Conservation (phyloP, 1,140 invertebrate species). For the Melipona quadrifasciata region DNA sequence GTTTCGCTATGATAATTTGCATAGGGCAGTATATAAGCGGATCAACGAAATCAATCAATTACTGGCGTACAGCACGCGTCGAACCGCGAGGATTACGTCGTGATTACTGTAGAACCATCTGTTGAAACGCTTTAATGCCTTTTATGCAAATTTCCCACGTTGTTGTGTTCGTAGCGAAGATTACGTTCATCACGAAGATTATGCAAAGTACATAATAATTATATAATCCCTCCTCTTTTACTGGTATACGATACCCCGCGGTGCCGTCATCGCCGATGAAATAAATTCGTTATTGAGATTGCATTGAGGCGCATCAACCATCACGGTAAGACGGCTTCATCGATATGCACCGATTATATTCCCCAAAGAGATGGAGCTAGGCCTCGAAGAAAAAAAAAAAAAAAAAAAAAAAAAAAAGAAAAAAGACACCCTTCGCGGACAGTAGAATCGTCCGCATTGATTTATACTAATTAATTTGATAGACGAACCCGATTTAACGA, state of each 20-base stretch:
- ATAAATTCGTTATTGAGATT: conserved; percentile 55
- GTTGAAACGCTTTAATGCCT: conserved; percentile 65
- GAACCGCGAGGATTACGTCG: conserved; percentile 59
- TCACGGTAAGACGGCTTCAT: conserved; percentile 25
- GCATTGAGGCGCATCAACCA: conserved; percentile 37
- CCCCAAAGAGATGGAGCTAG: conserved; percentile 33
- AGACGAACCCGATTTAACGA: conserved; percentile 56
- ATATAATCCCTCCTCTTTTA: conserved; percentile 45
- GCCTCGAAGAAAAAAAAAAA: no score
- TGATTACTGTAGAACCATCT: conserved; percentile 67
- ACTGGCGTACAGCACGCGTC: conserved; percentile 56
- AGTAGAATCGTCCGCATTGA: conserved; percentile 38
- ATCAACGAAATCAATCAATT: conserved; percentile 69
- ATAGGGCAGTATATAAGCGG: conserved; percentile 66
- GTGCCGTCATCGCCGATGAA: conserved; percentile 29
- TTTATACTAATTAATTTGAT: conserved; percentile 60
- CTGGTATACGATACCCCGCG: conserved; percentile 14
- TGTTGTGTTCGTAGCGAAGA: conserved; percentile 58
- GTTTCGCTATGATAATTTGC: conserved; percentile 62
- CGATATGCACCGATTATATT: conserved; percentile 48
- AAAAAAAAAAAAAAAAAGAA: no score
- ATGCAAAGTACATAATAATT: conserved; percentile 56
- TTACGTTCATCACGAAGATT: conserved; percentile 55
- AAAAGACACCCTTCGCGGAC: neutral
- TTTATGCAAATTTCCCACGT: conserved; percentile 65